phyloP scores from a whole-genome alignment of 2,888 invertebrate genomes.

The Microchrysa polita region DNA sequence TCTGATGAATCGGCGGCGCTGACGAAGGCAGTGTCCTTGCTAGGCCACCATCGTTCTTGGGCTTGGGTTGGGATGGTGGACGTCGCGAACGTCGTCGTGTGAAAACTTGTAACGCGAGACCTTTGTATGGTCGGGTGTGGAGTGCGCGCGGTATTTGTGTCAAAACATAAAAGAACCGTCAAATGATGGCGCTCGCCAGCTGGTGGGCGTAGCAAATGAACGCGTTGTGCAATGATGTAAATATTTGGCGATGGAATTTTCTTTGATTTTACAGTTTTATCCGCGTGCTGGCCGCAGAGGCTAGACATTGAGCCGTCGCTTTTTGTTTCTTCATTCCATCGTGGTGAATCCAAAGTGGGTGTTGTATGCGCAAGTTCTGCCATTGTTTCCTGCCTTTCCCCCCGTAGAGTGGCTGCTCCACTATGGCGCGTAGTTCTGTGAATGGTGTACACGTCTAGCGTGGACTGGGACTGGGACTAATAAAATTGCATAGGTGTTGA shows the following conservation, averaged over 20 bases:
- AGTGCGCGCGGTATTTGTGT: conserved; percentile 20
- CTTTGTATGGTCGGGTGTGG: neutral
- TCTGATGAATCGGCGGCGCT: too few species aligned
- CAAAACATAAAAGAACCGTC: conserved; percentile 21
- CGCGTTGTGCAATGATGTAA: too few species aligned
- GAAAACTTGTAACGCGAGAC: neutral
- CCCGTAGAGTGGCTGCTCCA: neutral
- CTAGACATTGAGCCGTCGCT: conserved; percentile 12
- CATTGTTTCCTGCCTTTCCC: conserved; percentile 9
- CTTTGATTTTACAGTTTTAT: neutral
- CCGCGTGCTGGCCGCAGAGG: neutral
- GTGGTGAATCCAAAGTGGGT: neutral
- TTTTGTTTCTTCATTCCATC: neutral
- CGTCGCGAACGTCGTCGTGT: neutral
- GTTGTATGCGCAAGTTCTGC: conserved; percentile 29
- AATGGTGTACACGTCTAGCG: too few species aligned
- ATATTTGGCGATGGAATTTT: neutral
- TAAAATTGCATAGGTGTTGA: neutral
- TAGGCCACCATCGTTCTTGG: too few species aligned
- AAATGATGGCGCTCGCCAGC: neutral
- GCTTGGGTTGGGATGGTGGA: too few species aligned
- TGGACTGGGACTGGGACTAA: too few species aligned
- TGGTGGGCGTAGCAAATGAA: neutral
- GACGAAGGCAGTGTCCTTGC: too few species aligned
- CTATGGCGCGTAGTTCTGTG: too few species aligned